Base-by-base conservation (phyloP, 2,113 vertebrate species). In the Corythornis madagascariensis region DNA sequence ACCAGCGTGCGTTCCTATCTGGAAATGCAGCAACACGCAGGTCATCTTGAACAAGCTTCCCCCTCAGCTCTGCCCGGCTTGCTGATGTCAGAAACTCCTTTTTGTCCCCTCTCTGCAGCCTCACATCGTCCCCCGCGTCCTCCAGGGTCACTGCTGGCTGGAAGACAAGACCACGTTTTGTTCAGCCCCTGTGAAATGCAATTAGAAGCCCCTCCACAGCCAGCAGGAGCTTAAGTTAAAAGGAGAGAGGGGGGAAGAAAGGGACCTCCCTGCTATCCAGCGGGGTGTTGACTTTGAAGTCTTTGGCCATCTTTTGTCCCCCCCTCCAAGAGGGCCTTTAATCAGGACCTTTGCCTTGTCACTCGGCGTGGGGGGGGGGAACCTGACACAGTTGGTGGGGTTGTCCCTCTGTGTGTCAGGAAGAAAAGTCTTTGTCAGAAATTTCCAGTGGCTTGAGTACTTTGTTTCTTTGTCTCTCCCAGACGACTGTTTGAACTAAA, bases 271-370 rank as follows among this genome's bases (percentile, higher is more conserved):
- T 19, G 93, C 97, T 96, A 93, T 96, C 97, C 98, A 96, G 97
- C 97, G 97, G 92, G 82, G 97, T 89, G 97, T 95, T 96, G 93
- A 93, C 97, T 98, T 98, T 98, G 98, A 98, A 98, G 97, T 98
- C 88, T 86, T 64, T 81, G 94, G 96, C 97, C 97, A 97, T 98
- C 97, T 97, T 97, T 95, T 97, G 96, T 47, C 42, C 35, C 53
- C 77, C 52, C 24, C 96, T 96, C 96, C 95, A 31, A 74, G 93
- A 98, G 98, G 97, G 96, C 88, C 96, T 97, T 98, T 99, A 97
- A 98, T 98, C 96, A 97, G 97, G 95, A 95, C 96, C 95, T 96
- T 97, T 98, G 94, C 97, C 98, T 97, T 83, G 94, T 96, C 97
- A 63, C 95, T 96, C 89, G 89, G 96, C 29, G 29, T 9, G 33